Conservation (phyloP, 2,888 invertebrate genomes). For the Drosophila greeni region DNA sequence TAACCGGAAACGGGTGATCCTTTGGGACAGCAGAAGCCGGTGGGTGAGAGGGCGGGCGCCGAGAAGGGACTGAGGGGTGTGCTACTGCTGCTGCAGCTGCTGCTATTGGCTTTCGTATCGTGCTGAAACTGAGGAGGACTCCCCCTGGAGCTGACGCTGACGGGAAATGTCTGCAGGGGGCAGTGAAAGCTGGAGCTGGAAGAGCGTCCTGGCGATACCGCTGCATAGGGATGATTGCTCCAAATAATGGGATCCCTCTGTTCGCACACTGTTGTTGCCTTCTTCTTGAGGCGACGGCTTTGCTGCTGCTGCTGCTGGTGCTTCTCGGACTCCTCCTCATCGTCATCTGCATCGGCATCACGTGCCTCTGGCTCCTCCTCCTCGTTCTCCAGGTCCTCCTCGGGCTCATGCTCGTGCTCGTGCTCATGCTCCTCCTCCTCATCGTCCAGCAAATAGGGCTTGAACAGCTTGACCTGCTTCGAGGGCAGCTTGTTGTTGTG, state of each 20-base stretch:
- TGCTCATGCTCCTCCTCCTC: constrained; percentile 64
- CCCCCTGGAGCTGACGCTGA: constrained; percentile 46
- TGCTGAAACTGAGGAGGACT: constrained; percentile 71
- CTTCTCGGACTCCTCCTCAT: constrained; percentile 33
- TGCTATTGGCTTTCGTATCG: constrained; percentile 24
- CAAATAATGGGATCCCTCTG: constrained; percentile 76
- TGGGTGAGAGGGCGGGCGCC: constrained; percentile 71
- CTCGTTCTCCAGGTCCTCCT: constrained; percentile 24
- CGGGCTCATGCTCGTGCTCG: constrained; percentile 7
- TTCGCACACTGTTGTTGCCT: constrained; percentile 41
- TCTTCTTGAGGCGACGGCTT: constrained; percentile 45
- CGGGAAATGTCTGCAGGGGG: constrained; percentile 67
- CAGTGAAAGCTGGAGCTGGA: constrained; percentile 38
- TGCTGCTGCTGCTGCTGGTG: constrained; percentile 24
- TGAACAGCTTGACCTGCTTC: constrained; percentile 86
- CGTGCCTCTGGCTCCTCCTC: constrained; percentile 49
- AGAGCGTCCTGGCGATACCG: constrained; percentile 25
- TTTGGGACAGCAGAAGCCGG: constrained; percentile 79
- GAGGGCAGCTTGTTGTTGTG: constrained; percentile 57
- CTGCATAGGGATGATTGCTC: constrained; percentile 72
- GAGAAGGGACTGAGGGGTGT: constrained; percentile 66
- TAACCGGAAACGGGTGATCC: constrained; percentile 78
- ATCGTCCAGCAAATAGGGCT: constrained; percentile 86
- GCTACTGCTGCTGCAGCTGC: neutral
- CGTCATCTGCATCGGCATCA: constrained; percentile 58